Evolutionary conservation across 2,113 vertebrate genomes (phyloP), one percentile per base, ranked within the genome.

Genomic region (Engystomops pustulosus): DNA sequence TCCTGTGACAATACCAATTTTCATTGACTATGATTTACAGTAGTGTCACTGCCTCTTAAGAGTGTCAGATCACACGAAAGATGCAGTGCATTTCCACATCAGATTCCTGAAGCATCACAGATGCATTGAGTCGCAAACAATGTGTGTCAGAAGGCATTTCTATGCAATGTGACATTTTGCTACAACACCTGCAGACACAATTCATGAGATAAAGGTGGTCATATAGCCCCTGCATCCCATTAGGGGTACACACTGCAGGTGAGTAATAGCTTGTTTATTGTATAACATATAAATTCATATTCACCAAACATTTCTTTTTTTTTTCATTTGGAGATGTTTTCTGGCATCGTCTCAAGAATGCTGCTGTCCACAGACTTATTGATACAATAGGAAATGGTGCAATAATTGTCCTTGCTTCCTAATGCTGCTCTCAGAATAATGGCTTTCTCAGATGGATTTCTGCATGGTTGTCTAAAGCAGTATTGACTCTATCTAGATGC

Each of bases 391-490:
- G 60, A 65, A 65, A 65, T 65, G 30, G 30, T 18, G 62, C 62
- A 36, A 67, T 67, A 67, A 67, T 20, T 67, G 32, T 67, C 62
- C 32, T 67, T 67, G 60, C 15, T 65, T 17, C 60, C 60, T 65
- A 65, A 65, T 65, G 62, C 60, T 65, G 60, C 62, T 67, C 17
- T 67, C 30, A 36, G 5, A 67, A 67, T 67, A 36, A 67, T 67
- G 15, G 62, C 62, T 67, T 67, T 36, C 62, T 36, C 17, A 18
- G 34, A 67, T 36, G 10, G 62, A 67, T 67, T 67, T 67, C 32
- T 34, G 32, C 62, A 67, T 32, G 5, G 60, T 10, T 20, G 14
- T 67, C 62, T 36, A 8, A 20, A 67, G 32, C 32, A 67, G 15
- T 67, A 67, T 36, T 20, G 62, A 67, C 62, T 32, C 27, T 20